phyloP scores from a whole-genome alignment of 2,888 invertebrate species.

The Tubulanus polymorphus region DNA sequence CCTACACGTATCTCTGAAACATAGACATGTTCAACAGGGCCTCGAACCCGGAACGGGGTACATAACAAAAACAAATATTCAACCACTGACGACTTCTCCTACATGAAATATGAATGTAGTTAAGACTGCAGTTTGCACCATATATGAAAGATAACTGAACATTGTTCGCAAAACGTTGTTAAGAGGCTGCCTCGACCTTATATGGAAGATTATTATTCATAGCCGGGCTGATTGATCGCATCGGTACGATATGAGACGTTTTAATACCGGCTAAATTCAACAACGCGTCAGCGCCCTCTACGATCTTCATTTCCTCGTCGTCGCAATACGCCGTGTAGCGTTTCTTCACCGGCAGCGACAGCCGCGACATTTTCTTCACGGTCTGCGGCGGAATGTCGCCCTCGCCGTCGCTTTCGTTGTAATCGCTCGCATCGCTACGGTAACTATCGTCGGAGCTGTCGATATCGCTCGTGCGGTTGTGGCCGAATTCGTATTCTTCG shows the following conservation, averaged over 20 bases:
- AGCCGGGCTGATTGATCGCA: slow-evolving; percentile 5
- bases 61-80: too few species aligned
- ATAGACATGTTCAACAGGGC: too few species aligned
- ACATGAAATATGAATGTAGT: too few species aligned
- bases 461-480: slow-evolving; percentile 18
- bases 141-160: too few species aligned
- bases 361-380: background rate
- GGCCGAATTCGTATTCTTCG: slow-evolving; percentile 51
- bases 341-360: slow-evolving; percentile 6
- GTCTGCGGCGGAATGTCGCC: slow-evolving; percentile 7
- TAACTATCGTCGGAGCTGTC: slow-evolving; percentile 23
- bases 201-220: background rate
- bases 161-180: too few species aligned
- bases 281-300: slow-evolving; percentile 75
- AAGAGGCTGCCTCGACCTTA: too few species aligned
- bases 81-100: too few species aligned
- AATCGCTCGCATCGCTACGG: slow-evolving; percentile 20
- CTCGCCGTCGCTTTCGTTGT: slow-evolving; percentile 11
- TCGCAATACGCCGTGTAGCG: slow-evolving; percentile 26
- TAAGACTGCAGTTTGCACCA: too few species aligned
- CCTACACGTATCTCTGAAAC: too few species aligned
- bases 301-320: slow-evolving; percentile 62
- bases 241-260: slow-evolving; percentile 28
- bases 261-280: slow-evolving; percentile 69
- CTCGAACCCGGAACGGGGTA: too few species aligned